Evolutionary conservation across 1,140 invertebrate genomes (phyloP), one percentile per base, ranked within the genome.

Genomic region (Aphaenogaster ashmeadi): DNA sequence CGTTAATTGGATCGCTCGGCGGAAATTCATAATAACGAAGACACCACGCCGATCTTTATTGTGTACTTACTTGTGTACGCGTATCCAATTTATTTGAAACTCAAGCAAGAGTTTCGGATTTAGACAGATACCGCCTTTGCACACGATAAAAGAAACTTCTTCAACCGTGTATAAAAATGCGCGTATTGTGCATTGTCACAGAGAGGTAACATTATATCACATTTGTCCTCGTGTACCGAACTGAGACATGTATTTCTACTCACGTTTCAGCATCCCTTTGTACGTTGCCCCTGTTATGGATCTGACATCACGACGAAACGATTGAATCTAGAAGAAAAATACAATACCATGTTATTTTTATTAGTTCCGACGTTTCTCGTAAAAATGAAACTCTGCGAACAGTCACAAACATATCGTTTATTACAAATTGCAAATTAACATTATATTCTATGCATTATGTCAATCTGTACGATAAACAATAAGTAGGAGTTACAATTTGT

Each of bases 121-220:
- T 84, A 84, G 80, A 84, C 80, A 84, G 80, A 84, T 74, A 84
- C 80, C 58, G 54, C 80, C 80, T 84, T 74, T 84, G 54, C 80
- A 41, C 69, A 38, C 58, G 78, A 88, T 88, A 80, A 90, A 91
- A 77, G 78, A 69, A 86, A 79, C 72, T 88, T 91, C 71, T 87
- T 87, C 81, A 60, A 91, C 67, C 89, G 90, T 87, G 33, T 56
- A 88, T 84, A 91, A 90, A 90, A 91, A 88, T 83, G 56, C 60
- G 18, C 47, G 71, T 74, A 79, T 83, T 88, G 77, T 91, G n/a
- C 50, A 90, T 78, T 79, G 78, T 87, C 89, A 90, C 77, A 75
- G 80, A 90, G 86, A 90, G 86, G 90, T 90, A 91, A 91, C 89
- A 90, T 88, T 91, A 91, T 90, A 91, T 90, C 78, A 50, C 89